These are phyloP conservation scores for Fukomys damarensis DNA, from an alignment of 2,113 vertebrate species.

Conservation along the genomic window DNA sequence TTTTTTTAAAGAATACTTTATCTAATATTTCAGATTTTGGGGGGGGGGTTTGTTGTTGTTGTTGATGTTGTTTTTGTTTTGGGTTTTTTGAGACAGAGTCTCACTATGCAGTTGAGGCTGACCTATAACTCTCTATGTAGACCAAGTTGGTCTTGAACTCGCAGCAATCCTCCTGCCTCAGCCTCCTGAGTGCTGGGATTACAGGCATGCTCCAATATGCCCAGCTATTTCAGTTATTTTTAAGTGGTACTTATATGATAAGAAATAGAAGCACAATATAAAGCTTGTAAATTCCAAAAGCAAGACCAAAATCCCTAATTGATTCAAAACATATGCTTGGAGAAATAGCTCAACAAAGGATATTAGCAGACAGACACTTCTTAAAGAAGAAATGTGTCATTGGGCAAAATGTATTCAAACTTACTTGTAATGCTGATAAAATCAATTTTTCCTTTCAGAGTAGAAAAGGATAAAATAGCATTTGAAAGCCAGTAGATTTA, in stretches of 20 bases:
- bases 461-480: background rate
- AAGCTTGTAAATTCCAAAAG: slow-evolving; percentile 2
- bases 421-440: background rate
- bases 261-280: background rate
- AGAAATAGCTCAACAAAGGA: background rate
- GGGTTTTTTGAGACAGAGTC: too few relatives aligned
- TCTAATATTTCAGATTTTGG: background rate
- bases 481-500: background rate
- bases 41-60: too few relatives aligned
- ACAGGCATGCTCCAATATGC: too few relatives aligned
- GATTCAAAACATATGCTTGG: background rate
- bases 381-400: background rate
- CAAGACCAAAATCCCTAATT: background rate
- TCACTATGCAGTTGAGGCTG: too few relatives aligned
- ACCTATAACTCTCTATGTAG: too few relatives aligned
- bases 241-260: background rate
- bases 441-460: slow-evolving; percentile 24
- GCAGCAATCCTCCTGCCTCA: too few relatives aligned
- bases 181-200: too few relatives aligned
- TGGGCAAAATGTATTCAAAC: background rate
- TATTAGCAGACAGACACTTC: background rate
- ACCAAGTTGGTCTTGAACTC: too few relatives aligned
- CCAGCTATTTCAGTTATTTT: too few relatives aligned
- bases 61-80: too few relatives aligned
- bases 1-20: background rate